Conservation (phyloP, 2,797 vertebrate genomes). For the Poecilia velifera region DNA sequence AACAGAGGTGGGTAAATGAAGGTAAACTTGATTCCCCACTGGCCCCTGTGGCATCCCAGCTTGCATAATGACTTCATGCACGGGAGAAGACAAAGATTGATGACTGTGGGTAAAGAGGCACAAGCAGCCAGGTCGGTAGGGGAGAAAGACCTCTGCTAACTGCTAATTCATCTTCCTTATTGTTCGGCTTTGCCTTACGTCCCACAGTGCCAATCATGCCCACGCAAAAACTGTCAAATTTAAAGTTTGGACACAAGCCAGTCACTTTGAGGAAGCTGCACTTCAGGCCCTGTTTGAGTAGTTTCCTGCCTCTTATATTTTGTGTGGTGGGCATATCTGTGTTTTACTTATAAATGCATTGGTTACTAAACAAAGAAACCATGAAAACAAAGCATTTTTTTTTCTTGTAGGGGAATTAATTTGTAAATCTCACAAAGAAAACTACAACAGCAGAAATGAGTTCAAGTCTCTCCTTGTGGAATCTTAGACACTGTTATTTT, state of each 20-base stretch:
- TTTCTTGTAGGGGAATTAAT: background rate
- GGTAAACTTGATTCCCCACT: conserved; percentile 50
- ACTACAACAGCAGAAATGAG: background rate
- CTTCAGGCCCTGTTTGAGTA: conserved; percentile 20
- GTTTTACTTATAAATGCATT: background rate
- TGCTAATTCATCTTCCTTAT: conserved; percentile 84
- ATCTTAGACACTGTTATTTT: background rate
- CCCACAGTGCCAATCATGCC: conserved; percentile 72
- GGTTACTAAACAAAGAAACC: conserved; percentile 10
- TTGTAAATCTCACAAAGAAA: background rate
- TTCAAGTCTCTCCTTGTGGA: background rate
- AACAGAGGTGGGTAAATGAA: conserved; percentile 34
- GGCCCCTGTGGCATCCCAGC: conserved; percentile 54
- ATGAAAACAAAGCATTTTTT: background rate
- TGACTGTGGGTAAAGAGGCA: conserved; percentile 74
- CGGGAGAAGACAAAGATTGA: conserved; percentile 83
- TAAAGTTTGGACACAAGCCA: conserved; percentile 78
- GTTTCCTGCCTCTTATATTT: conserved; percentile 31
- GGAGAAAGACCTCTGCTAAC: conserved; percentile 70
- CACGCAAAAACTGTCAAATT: conserved; percentile 71
- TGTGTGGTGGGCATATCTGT: background rate
- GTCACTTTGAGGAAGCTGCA: conserved; percentile 41
- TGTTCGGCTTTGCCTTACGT: conserved; percentile 60
- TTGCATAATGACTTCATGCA: conserved; percentile 77
- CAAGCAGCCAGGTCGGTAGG: conserved; percentile 67